These are phyloP conservation scores for Drosophila repletoides DNA, from an alignment of 1,140 invertebrate species.

Conservation along the genomic window DNA sequence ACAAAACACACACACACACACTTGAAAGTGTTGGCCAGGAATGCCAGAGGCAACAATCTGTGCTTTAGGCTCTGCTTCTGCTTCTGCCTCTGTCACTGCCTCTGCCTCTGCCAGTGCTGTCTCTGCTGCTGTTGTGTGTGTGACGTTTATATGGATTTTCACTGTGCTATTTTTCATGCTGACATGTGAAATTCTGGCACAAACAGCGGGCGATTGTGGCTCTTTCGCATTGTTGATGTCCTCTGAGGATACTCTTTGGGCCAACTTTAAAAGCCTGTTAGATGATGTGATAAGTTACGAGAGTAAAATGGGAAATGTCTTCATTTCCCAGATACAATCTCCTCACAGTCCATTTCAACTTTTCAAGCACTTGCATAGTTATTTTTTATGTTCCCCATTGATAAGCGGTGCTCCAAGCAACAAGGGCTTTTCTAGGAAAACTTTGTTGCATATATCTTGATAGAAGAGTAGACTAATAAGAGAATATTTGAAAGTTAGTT, in stretches of 20 bases:
- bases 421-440: no score
- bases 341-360: no score
- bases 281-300: constrained; percentile 10
- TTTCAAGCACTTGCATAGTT: no score
- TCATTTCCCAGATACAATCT: background rate
- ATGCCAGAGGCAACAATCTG: constrained; percentile 58
- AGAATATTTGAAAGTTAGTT: no score
- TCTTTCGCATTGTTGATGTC: constrained; percentile 24
- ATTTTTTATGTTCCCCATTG: no score
- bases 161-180: constrained; percentile 17
- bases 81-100: background rate
- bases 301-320: constrained; percentile 3
- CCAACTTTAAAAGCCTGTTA: constrained; percentile 13
- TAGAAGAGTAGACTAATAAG: no score
- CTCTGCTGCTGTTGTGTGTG: constrained; percentile 27
- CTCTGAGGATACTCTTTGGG: background rate
- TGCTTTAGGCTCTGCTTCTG: constrained; percentile 38
- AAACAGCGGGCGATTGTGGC: constrained; percentile 29
- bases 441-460: no score
- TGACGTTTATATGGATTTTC: constrained; percentile 48
- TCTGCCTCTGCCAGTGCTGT: constrained; percentile 15
- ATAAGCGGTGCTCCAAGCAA: no score
- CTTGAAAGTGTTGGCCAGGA: constrained; percentile 45
- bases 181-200: constrained; percentile 32
- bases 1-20: constrained; percentile 13